A percentile compares a stretch with the other conserved stretches of the same genome.
phyloP scores from a whole-genome alignment of 2,797 vertebrate genomes.

The Champsocephalus esox region DNA sequence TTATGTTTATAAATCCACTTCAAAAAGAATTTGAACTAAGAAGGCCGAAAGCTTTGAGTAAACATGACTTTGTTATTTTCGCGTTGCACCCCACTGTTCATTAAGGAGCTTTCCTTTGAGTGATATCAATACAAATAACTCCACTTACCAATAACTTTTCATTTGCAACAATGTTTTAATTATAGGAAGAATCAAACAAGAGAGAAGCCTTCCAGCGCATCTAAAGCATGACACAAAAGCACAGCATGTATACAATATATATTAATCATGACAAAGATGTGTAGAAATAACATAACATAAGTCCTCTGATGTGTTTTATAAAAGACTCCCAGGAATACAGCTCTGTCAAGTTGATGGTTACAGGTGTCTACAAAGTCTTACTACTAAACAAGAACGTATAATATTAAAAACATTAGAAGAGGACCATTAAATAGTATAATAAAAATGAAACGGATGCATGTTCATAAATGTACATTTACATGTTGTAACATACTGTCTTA shows the following conservation, averaged over 20 bases:
- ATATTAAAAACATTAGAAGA: not conserved
- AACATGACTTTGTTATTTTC: slow-evolving; percentile 42
- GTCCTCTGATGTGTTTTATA: slow-evolving; percentile 28
- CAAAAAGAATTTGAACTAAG: slow-evolving; percentile 52
- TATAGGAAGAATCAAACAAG: not conserved
- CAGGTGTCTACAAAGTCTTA: not conserved
- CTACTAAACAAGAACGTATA: not conserved
- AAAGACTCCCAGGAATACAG: slow-evolving; percentile 1
- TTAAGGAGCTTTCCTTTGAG: slow-evolving; percentile 7
- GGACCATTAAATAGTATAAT: not conserved
- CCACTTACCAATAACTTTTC: not conserved
- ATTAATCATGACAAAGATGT: not conserved
- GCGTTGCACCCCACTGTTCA: slow-evolving; percentile 21
- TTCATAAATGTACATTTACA: not conserved
- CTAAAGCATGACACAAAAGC: not conserved
- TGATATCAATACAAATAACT: not conserved
- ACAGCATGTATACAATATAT: not conserved
- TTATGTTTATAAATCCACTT: slow-evolving; percentile 59
- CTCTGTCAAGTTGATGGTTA: slow-evolving; percentile 17
- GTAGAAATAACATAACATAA: slow-evolving; percentile 5
- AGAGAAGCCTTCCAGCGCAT: not conserved
- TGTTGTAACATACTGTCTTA: too few species aligned
- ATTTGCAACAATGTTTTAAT: slow-evolving; percentile 7
- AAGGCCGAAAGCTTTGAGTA: slow-evolving; percentile 46
- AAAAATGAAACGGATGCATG: not conserved